Base-by-base conservation (phyloP, 2,888 invertebrate genomes). In the Onchidella celtica region DNA sequence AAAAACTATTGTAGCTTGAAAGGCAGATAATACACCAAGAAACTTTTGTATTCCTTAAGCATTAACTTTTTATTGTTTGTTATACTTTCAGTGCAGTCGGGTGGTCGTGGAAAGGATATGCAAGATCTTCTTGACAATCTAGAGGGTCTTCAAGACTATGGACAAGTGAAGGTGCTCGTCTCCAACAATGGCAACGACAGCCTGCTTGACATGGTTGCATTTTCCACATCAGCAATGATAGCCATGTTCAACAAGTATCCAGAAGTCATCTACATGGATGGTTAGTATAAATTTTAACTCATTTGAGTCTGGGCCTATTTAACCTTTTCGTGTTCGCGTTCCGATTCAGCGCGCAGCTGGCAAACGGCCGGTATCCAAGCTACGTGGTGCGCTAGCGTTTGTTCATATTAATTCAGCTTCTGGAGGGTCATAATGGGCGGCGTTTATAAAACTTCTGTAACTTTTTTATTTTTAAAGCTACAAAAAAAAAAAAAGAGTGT, bases 201-300 rank as follows among this genome's bases (percentile, higher is more conserved):
- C 11, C 34, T 68, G 68, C 6, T 68, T 27, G 68, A 68, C 34
- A 32, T 68, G 11, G 36, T 68, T 68, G 68, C 68, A 17, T 68
- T 68, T 34, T 68, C 68, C 4, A 68, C 68, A 27, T 68, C 68
- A 9, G 14, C 9, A 9, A 68, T 68, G 68, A 11, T 14, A 17
- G 34, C 32, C 68, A 14, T 68, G 68, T 68, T 68, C 34, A 9
- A n/a, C 68, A 68, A 34, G 34, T 68, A 32, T 24, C 68, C 68
- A 24, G 68, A 68, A 11, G 68, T 68, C 29, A 68, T 68, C 11
- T 68, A 68, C 36, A 68, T 68, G 68, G 68, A 68, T 32, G 68
- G 68, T 68, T 14, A 68, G 68, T 63, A 11, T n/a, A 6, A 63
- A 14, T 55, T 55, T 55, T 55, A 55, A 55, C n/a, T n/a, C n/a